Base-by-base conservation (phyloP, 2,888 invertebrate genomes). In the Amphipyra tragopoginis region DNA sequence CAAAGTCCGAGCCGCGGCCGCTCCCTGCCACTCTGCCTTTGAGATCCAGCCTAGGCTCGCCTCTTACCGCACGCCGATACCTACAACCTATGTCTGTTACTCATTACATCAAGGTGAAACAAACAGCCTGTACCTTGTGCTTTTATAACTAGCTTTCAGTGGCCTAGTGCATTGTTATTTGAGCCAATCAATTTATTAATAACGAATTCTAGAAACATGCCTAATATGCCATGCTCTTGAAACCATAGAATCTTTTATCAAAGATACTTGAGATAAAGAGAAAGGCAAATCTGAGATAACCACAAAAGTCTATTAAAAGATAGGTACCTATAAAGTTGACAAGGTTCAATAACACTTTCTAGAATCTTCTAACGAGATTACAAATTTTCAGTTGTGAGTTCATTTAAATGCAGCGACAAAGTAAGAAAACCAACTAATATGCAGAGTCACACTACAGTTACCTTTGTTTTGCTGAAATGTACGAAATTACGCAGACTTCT, bases 1-100 rank as follows among this genome's bases (percentile, higher is more conserved):
- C 93, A 93, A 93, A 94, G 94, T 93, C 93, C 93, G 92, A 93
- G 81, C 88, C 87, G 88, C 86, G 88, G 89, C 92, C 93, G 90
- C 92, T 92, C 93, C 93, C 93, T 91, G 89, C 91, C 92, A 86
- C 90, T 90, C 86, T 89, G 90, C 89, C 89, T 90, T 88, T 88
- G 87, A 93, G 92, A 93, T 93, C 92, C 89, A 90, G 89, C 89
- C 91, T 93, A 93, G 90, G 88, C 84, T 89, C 79, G 88, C 93
- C 93, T 90, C 92, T 93, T 94, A 93, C 93, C 86, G 86, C 87
- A 86, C 86, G 84, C 83, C 76, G 77, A 86, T 90, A 85, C 86
- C 87, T 88, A 87, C 83, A 84, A 81, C 84, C 87, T 91, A 85
- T 84, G 85, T 85, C 87, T 88, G 81, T 86, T 86, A 86, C 87